Conservation (phyloP, 1,140 invertebrate genomes). For the Adelges cooleyi region DNA sequence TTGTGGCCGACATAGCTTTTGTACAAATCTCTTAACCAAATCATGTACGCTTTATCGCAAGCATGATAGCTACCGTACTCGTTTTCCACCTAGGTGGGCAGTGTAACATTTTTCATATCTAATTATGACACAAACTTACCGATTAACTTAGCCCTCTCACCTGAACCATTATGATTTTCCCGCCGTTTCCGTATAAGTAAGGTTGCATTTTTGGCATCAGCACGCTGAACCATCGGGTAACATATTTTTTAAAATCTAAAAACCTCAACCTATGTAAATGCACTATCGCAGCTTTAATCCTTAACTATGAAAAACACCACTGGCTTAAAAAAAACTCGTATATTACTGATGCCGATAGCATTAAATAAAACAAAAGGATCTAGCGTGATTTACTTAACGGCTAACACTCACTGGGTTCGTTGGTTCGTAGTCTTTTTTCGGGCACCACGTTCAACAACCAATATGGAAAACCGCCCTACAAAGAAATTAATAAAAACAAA, state of each 20-base stretch:
- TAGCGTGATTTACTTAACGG: no score
- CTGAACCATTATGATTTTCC: conserved; percentile 72
- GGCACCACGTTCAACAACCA: conserved; percentile 63
- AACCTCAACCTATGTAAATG: no score
- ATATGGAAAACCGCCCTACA: conserved; percentile 69
- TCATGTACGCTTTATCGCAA: conserved; percentile 58
- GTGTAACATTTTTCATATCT: no score
- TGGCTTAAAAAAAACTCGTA: no score
- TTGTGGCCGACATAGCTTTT: conserved; percentile 47
- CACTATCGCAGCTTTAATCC: no score
- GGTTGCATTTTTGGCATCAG: conserved; percentile 48
- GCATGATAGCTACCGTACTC: conserved; percentile 75
- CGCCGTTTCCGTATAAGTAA: conserved; percentile 59
- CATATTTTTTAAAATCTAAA: conserved; percentile 48
- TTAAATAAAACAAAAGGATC: no score
- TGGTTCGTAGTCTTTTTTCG: conserved; percentile 53
- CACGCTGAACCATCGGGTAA: conserved; percentile 49
- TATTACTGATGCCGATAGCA: no score
- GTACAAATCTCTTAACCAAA: conserved; percentile 52
- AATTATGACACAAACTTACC: background rate
- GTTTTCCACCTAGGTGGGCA: conserved; percentile 84
- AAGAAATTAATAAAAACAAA: conserved; percentile 30
- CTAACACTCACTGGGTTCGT: conserved; percentile 44
- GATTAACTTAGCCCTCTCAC: no score
- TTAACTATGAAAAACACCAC: no score